Percentiles rank a stretch among this genome's conserved stretches.
Conservation (phyloP, 2,888 invertebrate species). For the Sialis fuliginosa region DNA sequence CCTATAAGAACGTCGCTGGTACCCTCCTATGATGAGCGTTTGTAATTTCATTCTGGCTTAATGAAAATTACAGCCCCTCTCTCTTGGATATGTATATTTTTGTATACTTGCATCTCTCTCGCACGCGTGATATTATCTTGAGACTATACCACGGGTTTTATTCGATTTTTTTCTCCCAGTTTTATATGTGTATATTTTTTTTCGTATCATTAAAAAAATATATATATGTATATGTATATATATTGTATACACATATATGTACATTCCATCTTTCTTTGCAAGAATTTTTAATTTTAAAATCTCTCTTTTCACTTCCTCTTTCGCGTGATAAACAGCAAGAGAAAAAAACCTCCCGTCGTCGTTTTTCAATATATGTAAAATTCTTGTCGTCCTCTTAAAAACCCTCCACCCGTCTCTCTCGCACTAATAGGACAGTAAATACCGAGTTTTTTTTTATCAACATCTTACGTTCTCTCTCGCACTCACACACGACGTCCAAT, state of each 20-base stretch:
- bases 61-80: slow-evolving; percentile 26
- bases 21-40: slow-evolving; percentile 10
- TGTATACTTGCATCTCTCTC: too few relatives aligned
- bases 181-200: too few relatives aligned
- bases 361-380: background rate
- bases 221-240: too few relatives aligned
- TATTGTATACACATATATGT: too few relatives aligned
- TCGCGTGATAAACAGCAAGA: background rate
- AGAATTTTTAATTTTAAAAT: background rate
- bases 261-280: too few relatives aligned
- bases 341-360: background rate
- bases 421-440: slow-evolving; percentile 14
- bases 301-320: background rate
- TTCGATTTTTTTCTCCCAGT: too few relatives aligned
- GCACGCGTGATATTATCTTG: slow-evolving; percentile 11
- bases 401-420: background rate
- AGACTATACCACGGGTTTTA: too few relatives aligned
- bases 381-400: background rate
- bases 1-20: background rate
- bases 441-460: slow-evolving; percentile 16
- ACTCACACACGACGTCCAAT: background rate
- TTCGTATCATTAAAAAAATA: too few relatives aligned
- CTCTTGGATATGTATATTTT: slow-evolving; percentile 14
- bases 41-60: slow-evolving; percentile 31
- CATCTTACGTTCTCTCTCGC: background rate